Percentiles rank a stretch among this genome's conserved stretches.
Conservation (phyloP, 2,888 invertebrate genomes). For the Rotaria sp. region DNA sequence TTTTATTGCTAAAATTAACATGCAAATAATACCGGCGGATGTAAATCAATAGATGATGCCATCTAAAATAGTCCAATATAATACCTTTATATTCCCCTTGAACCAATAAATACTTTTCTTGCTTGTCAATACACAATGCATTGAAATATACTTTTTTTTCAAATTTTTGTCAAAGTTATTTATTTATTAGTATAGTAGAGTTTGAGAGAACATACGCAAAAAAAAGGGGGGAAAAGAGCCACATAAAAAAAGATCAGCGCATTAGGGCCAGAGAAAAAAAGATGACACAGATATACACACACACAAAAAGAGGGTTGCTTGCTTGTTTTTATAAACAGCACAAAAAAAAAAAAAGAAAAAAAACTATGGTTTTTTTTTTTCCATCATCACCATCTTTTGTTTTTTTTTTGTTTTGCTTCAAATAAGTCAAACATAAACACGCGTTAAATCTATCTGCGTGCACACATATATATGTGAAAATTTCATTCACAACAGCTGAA, state of each 20-base stretch:
- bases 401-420: constrained; percentile 3
- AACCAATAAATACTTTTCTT: not conserved
- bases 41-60: constrained; percentile 13
- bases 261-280: not conserved
- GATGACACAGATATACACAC: not conserved
- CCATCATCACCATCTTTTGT: not conserved
- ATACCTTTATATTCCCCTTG: not conserved
- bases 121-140: not conserved
- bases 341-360: not conserved
- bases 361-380: not conserved
- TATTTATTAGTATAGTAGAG: constrained; percentile 14
- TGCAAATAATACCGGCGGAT: not conserved
- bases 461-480: not conserved
- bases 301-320: not conserved
- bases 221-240: not conserved
- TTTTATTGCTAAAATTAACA: not conserved
- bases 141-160: not conserved
- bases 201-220: not conserved
- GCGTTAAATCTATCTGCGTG: not conserved
- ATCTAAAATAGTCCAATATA: not conserved
- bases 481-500: constrained; percentile 13
- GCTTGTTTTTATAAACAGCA: not conserved
- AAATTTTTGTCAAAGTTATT: not conserved
- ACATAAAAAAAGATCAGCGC: constrained; percentile 8
- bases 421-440: not conserved